Percentiles rank a stretch among this genome's conserved stretches.
These are phyloP conservation scores for Furnarius figulus DNA, from an alignment of 2,113 vertebrate species.

Conservation along the genomic window DNA sequence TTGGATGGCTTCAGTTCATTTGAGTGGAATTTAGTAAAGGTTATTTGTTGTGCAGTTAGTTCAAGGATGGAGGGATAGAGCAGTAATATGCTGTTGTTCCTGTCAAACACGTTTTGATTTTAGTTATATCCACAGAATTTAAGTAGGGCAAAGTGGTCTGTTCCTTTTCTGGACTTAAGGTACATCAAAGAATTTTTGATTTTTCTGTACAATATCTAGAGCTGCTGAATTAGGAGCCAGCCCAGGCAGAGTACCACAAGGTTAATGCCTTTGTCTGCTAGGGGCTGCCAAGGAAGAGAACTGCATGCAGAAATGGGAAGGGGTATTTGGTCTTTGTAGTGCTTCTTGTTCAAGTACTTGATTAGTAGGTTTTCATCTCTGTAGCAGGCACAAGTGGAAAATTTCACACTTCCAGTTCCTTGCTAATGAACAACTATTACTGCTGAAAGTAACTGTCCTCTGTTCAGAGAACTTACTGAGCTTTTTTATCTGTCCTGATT, in stretches of 20 bases:
- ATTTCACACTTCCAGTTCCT: not conserved
- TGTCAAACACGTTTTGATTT: not conserved
- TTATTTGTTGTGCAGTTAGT: not conserved
- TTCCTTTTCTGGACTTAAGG: not conserved
- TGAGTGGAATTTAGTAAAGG: not conserved
- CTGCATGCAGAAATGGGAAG: fast-evolving
- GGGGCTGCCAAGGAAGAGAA: not conserved
- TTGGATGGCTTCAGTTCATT: not conserved
- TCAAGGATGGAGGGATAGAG: not conserved
- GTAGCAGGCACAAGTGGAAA: not conserved
- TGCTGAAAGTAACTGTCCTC: not conserved
- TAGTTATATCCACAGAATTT: not conserved
- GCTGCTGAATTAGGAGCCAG: not conserved
- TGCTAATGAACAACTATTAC: not conserved
- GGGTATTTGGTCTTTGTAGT: not conserved
- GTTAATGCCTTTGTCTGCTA: not conserved
- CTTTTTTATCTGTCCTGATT: not conserved
- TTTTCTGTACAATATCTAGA: not conserved
- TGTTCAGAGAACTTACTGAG: not conserved
- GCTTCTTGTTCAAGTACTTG: not conserved
- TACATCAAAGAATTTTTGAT: not conserved
- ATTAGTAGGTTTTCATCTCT: not conserved
- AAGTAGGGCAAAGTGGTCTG: not conserved
- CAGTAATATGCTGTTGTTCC: not conserved
- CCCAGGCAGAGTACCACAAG: not conserved